Evolutionary conservation across 2,797 vertebrate genomes (phyloP).

Genomic region (Squalus acanthias): DNA sequence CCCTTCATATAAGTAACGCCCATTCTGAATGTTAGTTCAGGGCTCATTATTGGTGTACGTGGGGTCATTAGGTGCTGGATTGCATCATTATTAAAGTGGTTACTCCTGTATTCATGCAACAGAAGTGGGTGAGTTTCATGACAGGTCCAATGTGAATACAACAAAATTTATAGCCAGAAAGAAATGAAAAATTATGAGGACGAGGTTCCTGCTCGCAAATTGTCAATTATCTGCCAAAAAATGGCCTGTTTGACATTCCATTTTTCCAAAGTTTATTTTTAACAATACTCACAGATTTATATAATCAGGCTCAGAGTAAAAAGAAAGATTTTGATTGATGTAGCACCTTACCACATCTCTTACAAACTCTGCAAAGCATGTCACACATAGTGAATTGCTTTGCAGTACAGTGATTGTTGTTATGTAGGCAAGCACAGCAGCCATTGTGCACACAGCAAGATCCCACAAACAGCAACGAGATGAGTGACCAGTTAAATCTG

Average conservation of each 20-base stretch:
- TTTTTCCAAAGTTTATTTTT: constrained; percentile 22
- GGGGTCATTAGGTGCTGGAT: background rate
- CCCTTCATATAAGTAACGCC: background rate
- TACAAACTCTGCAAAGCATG: background rate
- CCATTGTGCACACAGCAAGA: background rate
- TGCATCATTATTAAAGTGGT: background rate
- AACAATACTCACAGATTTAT: background rate
- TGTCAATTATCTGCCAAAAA: background rate
- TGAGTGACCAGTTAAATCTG: background rate
- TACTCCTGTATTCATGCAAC: background rate
- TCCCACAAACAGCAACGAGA: background rate
- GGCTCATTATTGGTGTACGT: background rate
- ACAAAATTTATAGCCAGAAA: background rate
- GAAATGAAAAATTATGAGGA: background rate
- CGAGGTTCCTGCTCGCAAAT: background rate
- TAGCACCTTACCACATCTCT: background rate
- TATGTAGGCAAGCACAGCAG: too few species aligned
- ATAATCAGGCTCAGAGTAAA: background rate
- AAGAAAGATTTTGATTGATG: constrained; percentile 16
- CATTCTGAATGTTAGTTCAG: background rate
- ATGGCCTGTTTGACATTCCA: background rate
- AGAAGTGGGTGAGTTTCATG: background rate
- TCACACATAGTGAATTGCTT: background rate
- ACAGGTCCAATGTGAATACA: background rate
- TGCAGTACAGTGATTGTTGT: background rate